Conservation (phyloP, 1,140 invertebrate genomes). For the Drosophila simulans region DNA sequence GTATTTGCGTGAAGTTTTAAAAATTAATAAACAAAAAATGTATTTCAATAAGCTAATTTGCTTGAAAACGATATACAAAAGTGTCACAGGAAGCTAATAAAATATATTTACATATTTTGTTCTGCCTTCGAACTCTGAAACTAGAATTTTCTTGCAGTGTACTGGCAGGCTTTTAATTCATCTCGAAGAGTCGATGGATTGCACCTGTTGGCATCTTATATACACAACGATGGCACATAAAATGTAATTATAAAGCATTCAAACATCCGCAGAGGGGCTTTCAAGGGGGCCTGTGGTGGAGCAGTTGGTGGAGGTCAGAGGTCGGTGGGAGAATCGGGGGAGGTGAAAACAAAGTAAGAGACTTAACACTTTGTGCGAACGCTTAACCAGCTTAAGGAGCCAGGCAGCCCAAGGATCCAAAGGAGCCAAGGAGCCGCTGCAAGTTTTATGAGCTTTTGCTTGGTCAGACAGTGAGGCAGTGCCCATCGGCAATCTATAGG, state of each 20-base stretch:
- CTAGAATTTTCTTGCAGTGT: constrained; percentile 2
- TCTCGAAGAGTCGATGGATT: constrained; percentile 32
- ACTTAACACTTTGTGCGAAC: constrained; percentile 74
- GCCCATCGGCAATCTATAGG: constrained; percentile 12
- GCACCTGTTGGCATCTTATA: constrained; percentile 64
- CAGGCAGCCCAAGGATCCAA: constrained; percentile 20
- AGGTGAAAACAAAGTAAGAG: constrained; percentile 51
- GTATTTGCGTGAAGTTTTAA: neutral
- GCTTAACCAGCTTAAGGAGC: constrained; percentile 75
- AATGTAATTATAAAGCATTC: constrained; percentile 80
- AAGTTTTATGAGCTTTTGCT: constrained; percentile 70
- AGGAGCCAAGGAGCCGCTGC: constrained; percentile 23
- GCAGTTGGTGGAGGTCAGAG: neutral
- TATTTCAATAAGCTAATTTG: too few relatives aligned
- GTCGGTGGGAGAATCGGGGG: neutral
- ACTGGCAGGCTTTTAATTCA: constrained; percentile 12
- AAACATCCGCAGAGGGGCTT: constrained; percentile 48
- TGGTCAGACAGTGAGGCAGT: constrained; percentile 21
- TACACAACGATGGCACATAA: constrained; percentile 53
- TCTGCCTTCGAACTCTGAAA: too few relatives aligned
- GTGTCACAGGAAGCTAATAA: too few relatives aligned
- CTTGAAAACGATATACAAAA: too few relatives aligned
- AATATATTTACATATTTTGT: neutral
- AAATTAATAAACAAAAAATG: too few relatives aligned
- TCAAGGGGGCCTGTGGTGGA: too few relatives aligned